Base-by-base conservation (phyloP, 2,888 invertebrate species). In the Drosophila tripunctata region DNA sequence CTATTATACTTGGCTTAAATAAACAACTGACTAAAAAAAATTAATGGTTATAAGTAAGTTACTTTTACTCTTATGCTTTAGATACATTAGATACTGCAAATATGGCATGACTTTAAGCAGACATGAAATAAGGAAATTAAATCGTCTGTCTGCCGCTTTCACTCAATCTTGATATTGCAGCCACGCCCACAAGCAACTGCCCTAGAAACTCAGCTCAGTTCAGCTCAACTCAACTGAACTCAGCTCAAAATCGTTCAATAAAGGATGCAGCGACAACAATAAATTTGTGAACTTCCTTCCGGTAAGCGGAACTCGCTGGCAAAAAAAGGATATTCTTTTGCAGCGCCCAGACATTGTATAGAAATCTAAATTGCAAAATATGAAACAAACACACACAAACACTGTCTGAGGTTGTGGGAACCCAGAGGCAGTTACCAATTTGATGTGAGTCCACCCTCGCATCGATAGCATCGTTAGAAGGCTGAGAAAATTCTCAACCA, bases 361-460 rank as follows among this genome's bases (percentile, higher is more conserved):
- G 65, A 82, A 83, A 83, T 87, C 79, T 82, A 82, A 83, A 85
- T 87, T 83, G 88, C 88, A 82, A 82, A 85, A 83, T 85, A 71
- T 82, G 75, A 57, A 80, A 67, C 79, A 78, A 47, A 22, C 35
- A 22, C 33, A 44, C 7, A 38, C 15, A 61, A 7, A 67, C 19
- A 21, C 27, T 30, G 14, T 27, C 40, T 8, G 7, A 43, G 44
- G 48, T 64, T 75, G 75, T 83, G 79, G 74, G 79, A 80, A 78
- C 78, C 65, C n/a, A 51, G 51, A 62, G 78, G 78, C 56, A 43
- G 66, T 66, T 70, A 57, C 75, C 88, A 86, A 84, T 84, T 84
- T 87, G 68, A 72, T 86, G 78, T 69, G 80, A 77, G 75, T 71
- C 88, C 84, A 86, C 88, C 84, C 84, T 80, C 88, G 67, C 70